Base-by-base conservation (phyloP, 2,113 vertebrate species). In the Larimichthys polyactis region DNA sequence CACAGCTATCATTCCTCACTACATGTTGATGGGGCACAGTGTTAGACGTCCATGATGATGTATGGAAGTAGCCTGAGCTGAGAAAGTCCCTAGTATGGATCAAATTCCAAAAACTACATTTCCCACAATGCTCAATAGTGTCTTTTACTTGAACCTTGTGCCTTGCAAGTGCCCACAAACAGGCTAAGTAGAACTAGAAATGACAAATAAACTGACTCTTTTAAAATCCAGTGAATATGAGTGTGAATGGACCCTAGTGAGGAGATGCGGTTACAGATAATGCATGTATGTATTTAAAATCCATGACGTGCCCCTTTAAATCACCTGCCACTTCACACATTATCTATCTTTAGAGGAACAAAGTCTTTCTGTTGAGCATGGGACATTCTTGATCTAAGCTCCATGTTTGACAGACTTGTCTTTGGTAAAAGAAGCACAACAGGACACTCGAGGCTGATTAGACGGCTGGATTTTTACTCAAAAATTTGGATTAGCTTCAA, bases 401-500 rank as follows among this genome's bases (percentile, higher is more conserved):
- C 24, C 7, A n/a, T 48, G 32, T 55, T n/a, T 29, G 9, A 60
- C 9, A 8, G n/a, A 71, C 24, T 6, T 29, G 48, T n/a, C 5
- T 27, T n/a, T 43, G 2, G 9, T 52, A 43, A 36, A 43, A 52
- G 1, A 24, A 54, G 16, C 22, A 11, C 9, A 74, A 11, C 1
- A 52, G 20, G 49, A 71, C 48, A 22, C 20, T 15, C 3, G 19
- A 32, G 14, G 24, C 44, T 64, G 62, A 66, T 29, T n/a, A 44
- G 36, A 68, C 19, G 0, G 52, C 24, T 49, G 57, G n/a, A 54
- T 10, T 54, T 81, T 81, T 81, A 74, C 59, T 81, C 17, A 67
- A 68, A 73, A 73, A 66, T 65, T 17, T 46, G 55, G 60, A 80
- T 80, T 58, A 58, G 70, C 63, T 52, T 59, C 44, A 75, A 74